A percentile compares a stretch with the other conserved stretches of the same genome.
These are phyloP conservation scores for Ochlodes sylvanus DNA, from an alignment of 2,888 invertebrate species.

Conservation along the genomic window DNA sequence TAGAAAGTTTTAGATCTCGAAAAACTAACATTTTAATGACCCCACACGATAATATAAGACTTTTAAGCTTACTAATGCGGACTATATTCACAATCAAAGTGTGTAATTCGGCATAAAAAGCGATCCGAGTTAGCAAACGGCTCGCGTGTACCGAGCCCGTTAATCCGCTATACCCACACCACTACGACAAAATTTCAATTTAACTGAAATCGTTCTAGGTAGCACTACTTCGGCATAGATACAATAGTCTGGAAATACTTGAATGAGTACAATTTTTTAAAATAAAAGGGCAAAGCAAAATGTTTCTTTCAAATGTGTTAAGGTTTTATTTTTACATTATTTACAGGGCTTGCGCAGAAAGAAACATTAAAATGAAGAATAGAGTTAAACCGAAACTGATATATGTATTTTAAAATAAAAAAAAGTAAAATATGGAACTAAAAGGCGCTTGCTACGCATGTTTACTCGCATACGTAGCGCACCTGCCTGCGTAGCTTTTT, in stretches of 20 bases:
- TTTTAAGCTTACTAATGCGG: conserved; percentile 36
- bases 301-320: no score
- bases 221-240: conserved; percentile 32
- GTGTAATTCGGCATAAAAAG: conserved; percentile 77
- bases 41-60: not conserved
- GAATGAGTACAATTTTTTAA: not conserved
- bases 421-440: no score
- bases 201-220: conserved; percentile 59
- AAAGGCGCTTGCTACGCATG: no score
- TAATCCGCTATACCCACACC: conserved; percentile 62
- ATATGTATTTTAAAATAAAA: no score
- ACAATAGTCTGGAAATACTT: not conserved
- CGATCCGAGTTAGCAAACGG: conserved; percentile 69
- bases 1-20: no score
- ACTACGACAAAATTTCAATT: conserved; percentile 73
- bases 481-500: no score
- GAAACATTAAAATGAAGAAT: no score
- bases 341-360: no score
- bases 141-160: conserved; percentile 68
- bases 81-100: conserved; percentile 74
- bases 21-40: not conserved
- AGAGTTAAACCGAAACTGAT: no score
- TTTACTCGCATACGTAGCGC: no score
- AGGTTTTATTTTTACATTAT: no score
- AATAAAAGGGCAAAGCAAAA: no score